These are phyloP conservation scores for Xiphydria camelus DNA, from an alignment of 2,888 invertebrate species.

Conservation along the genomic window DNA sequence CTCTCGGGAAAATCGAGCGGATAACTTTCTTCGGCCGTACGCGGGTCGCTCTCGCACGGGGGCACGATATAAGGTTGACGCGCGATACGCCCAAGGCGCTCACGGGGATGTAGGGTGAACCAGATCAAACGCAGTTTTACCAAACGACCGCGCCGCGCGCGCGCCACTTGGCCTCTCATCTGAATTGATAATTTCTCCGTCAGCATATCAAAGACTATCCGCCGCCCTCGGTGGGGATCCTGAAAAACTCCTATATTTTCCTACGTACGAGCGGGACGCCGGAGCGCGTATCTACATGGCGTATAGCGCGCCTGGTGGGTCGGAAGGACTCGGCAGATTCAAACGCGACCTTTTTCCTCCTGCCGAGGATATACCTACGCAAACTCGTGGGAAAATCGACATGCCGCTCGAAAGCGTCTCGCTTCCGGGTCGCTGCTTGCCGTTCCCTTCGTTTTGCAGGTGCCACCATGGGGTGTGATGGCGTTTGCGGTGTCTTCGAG, in stretches of 20 bases:
- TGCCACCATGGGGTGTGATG: too few species aligned
- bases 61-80: conserved; percentile 18
- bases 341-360: conserved; percentile 33
- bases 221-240: conserved; percentile 16
- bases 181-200: conserved; percentile 57
- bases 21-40: too few species aligned
- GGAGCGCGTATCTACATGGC: neutral
- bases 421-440: too few species aligned
- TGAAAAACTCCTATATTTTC: neutral
- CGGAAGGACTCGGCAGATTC: conserved; percentile 34
- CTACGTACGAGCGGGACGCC: too few species aligned
- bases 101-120: conserved; percentile 28
- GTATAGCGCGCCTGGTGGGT: neutral
- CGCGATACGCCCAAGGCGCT: conserved; percentile 18
- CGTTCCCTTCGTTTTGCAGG: too few species aligned
- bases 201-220: conserved; percentile 55
- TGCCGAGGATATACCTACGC: conserved; percentile 26
- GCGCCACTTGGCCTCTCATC: conserved; percentile 42
- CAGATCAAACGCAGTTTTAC: conserved; percentile 57
- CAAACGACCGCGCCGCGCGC: conserved; percentile 43
- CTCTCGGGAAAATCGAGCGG: too few species aligned
- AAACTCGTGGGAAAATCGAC: conserved; percentile 39
- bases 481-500: too few species aligned
- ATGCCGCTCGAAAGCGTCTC: conserved; percentile 24
- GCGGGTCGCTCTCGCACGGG: neutral